A percentile compares a stretch with the other conserved stretches of the same genome.
phyloP scores from a whole-genome alignment of 2,888 invertebrate species.

The Tetranychus piercei region DNA sequence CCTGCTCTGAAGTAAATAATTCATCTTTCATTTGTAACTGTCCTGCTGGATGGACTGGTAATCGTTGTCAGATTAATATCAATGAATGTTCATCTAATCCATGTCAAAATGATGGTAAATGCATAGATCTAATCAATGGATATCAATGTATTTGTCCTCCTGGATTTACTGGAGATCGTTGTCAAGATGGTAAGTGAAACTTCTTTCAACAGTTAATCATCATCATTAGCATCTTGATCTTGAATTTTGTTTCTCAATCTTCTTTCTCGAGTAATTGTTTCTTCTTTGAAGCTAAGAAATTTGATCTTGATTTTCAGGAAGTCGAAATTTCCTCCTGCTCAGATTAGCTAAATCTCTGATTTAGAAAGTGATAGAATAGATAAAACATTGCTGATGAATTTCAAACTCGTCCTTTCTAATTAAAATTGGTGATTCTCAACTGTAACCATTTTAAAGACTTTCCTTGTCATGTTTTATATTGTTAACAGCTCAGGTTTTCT shows the following conservation, averaged over 20 bases:
- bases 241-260: not conserved
- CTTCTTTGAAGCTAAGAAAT: not conserved
- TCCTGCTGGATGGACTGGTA: conserved; percentile 68
- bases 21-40: conserved; percentile 79
- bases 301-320: not conserved
- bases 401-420: too few relatives aligned
- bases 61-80: conserved; percentile 84
- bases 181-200: conserved; percentile 41
- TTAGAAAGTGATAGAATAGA: too few relatives aligned
- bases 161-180: conserved; percentile 74
- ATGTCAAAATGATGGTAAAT: conserved; percentile 66
- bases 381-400: too few relatives aligned
- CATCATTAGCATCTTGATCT: not conserved
- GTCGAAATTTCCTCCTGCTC: not conserved
- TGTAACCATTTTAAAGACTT: too few relatives aligned
- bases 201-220: not conserved
- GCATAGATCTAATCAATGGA: conserved; percentile 75
- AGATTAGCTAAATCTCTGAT: too few relatives aligned
- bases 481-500: too few relatives aligned
- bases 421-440: too few relatives aligned
- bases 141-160: conserved; percentile 80
- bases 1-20: conserved; percentile 8
- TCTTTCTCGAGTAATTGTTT: not conserved
- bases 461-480: too few relatives aligned
- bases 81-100: conserved; percentile 91